These are phyloP conservation scores for Serinus canaria DNA, from an alignment of 2,113 vertebrate genomes.

Conservation along the genomic window DNA sequence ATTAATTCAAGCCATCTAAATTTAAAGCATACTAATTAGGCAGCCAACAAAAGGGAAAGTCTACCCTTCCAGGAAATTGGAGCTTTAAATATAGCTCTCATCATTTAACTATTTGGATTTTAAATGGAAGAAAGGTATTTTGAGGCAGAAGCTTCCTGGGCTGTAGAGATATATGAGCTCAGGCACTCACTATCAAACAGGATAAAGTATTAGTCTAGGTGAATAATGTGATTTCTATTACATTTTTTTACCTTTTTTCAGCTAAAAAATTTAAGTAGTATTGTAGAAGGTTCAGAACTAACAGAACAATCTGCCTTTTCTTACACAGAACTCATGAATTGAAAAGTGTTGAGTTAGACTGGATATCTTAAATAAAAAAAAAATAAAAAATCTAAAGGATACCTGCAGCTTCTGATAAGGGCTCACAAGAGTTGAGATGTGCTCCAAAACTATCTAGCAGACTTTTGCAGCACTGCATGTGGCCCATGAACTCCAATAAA, in stretches of 20 bases:
- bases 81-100: constrained; percentile 57
- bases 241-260: background rate
- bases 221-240: background rate
- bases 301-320: background rate
- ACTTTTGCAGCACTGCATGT: background rate
- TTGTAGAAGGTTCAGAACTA: background rate
- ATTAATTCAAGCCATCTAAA: constrained; percentile 71
- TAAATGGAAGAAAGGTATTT: background rate
- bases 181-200: background rate
- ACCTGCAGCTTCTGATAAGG: background rate
- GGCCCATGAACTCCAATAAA: background rate
- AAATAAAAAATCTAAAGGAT: background rate
- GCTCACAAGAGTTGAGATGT: background rate
- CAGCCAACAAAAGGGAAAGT: constrained; percentile 49
- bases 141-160: background rate
- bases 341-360: background rate
- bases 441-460: background rate
- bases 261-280: background rate
- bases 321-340: background rate
- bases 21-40: constrained; percentile 71
- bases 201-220: background rate
- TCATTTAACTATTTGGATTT: constrained; percentile 48
- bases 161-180: background rate
- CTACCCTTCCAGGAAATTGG: constrained; percentile 61
- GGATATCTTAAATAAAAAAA: background rate